A percentile compares a stretch with the other conserved stretches of the same genome.
phyloP scores from a whole-genome alignment of 2,888 invertebrate species.

The Drosophila mercatorum region DNA sequence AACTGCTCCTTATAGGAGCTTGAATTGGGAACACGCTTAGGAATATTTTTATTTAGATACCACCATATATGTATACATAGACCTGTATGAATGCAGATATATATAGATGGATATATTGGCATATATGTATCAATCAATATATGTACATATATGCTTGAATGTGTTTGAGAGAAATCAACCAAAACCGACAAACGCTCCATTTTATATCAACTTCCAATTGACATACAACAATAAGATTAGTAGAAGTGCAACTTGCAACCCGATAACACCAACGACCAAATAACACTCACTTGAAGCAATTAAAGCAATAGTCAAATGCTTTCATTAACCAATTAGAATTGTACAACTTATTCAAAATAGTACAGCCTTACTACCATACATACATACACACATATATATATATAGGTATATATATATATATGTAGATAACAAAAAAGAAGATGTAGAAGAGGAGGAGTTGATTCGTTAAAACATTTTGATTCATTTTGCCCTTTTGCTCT shows the following conservation, averaged over 20 bases:
- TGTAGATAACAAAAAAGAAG: background rate
- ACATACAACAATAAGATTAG: conserved; percentile 54
- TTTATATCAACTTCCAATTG: conserved; percentile 55
- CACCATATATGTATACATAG: conserved; percentile 19
- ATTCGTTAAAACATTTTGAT: background rate
- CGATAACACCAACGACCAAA: conserved; percentile 32
- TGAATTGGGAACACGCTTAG: conserved; percentile 63
- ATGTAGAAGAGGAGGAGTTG: background rate
- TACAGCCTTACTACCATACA: conserved; percentile 11
- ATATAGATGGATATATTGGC: background rate
- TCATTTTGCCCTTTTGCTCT: background rate
- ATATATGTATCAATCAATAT: background rate
- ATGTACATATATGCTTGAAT: background rate
- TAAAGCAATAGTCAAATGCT: conserved; percentile 49
- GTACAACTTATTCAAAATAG: conserved; percentile 27
- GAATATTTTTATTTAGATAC: conserved; percentile 51
- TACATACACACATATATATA: background rate
- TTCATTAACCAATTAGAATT: conserved; percentile 37
- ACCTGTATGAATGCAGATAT: conserved; percentile 2
- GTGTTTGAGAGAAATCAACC: conserved; percentile 22
- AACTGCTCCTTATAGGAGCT: conserved; percentile 75
- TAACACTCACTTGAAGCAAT: conserved; percentile 38
- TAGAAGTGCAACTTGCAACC: conserved; percentile 20
- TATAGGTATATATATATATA: background rate
- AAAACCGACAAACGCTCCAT: conserved; percentile 39